Base-by-base conservation (phyloP, 2,797 vertebrate genomes). In the Pelobates cultripes region DNA sequence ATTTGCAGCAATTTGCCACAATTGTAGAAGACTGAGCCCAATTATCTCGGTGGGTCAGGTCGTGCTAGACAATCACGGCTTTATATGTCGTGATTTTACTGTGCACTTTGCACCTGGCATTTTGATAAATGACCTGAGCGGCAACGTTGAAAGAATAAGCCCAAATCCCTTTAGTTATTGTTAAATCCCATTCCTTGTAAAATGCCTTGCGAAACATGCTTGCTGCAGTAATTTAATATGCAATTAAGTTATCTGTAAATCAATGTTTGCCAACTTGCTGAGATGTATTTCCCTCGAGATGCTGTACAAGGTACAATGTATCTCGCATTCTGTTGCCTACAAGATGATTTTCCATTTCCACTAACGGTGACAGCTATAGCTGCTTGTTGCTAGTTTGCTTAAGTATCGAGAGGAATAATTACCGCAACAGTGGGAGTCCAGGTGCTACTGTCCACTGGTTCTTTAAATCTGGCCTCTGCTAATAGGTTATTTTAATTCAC, bases 191-290 rank as follows among this genome's bases (percentile, higher is more conserved):
- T 28, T 64, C 73, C 73, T 75, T 64, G 73, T 64, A 60, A 73
- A 14, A 73, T 66, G 73, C 42, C 73, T 12, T n/a, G 57, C 10
- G 73, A 64, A 44, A 75, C 73, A 75, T 75, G 7, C 64, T 64
- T 66, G 17, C 75, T 12, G 45, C 28, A 53, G 75, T 77, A 67
- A 77, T 68, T 77, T 51, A 68, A 77, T 67, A 77, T 68, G 45
- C 64, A 51, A 64, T 75, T 75, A 74, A 74, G 57, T 64, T 75
- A 64, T 75, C 73, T 75, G 60, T 64, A 75, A 75, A 64, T 75
- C 73, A 64, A 28, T 64, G 73, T 75, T 75, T 64, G 57, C 73
- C 60, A 43, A 40, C 73, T 75, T 3, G n/a, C 60, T 28, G 73
- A 75, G 73, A 75, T 44, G 15, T 63, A 64, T 75, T 75, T 75